Conservation (phyloP, 2,797 vertebrate genomes). For the Myotis findleyi region DNA sequence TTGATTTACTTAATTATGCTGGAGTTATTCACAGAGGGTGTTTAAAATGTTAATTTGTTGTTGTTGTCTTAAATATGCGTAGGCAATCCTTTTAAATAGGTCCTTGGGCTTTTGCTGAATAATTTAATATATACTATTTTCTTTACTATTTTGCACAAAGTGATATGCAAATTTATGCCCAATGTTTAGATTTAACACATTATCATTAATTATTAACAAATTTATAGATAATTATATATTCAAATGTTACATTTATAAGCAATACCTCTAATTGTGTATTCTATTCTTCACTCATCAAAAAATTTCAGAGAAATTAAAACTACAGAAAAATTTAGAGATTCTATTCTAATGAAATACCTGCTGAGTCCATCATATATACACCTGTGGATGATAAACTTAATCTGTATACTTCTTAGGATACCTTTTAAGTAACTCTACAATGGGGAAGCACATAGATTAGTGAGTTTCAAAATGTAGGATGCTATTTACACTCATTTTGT, state of each 20-base stretch:
- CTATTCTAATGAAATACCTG: neutral
- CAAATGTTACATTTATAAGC: neutral
- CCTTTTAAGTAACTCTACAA: neutral
- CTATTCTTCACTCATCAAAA: neutral
- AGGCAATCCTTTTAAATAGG: neutral
- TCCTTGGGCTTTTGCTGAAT: neutral
- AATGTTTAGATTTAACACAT: neutral
- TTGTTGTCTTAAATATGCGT: neutral
- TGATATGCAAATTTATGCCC: neutral
- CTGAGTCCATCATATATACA: neutral
- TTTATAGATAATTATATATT: neutral
- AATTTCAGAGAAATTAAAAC: slow-evolving; percentile 2
- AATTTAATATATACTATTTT: neutral
- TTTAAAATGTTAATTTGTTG: neutral
- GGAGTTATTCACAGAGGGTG: neutral
- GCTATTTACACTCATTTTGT: neutral
- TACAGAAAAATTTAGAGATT: neutral
- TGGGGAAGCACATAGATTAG: neutral
- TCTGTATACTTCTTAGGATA: neutral
- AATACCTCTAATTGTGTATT: neutral
- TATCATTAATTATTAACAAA: neutral
- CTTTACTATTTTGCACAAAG: neutral
- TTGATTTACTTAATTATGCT: neutral
- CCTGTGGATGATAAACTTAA: neutral
- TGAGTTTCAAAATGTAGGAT: neutral